Conservation (phyloP, 2,888 invertebrate species). For the Macrostomum cliftonense region DNA sequence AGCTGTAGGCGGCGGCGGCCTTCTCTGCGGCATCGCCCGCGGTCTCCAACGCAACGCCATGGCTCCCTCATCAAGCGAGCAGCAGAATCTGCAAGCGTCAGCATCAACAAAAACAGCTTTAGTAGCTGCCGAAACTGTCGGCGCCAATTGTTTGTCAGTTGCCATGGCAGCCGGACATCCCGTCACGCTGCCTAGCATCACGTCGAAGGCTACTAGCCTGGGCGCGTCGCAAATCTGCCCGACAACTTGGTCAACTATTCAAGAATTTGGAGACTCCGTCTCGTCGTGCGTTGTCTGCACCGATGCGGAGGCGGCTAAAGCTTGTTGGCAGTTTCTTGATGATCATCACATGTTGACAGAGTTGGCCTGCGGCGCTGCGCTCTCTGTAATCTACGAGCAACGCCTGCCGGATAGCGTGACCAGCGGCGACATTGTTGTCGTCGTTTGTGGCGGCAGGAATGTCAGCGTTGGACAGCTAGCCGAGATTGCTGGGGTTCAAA, state of each 20-base stretch:
- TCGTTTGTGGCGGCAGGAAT: no score
- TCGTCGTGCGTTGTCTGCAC: slow-evolving; percentile 6
- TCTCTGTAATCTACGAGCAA: no score
- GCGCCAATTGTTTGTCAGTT: slow-evolving; percentile 38
- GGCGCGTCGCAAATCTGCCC: slow-evolving; percentile 6
- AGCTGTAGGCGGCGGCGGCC: slow-evolving; percentile 41
- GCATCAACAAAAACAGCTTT: no score
- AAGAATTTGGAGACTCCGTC: background rate
- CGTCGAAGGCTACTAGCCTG: slow-evolving; percentile 13
- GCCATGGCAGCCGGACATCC: slow-evolving; percentile 33
- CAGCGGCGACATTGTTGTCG: no score
- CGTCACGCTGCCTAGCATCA: slow-evolving; percentile 34
- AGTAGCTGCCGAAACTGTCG: slow-evolving; percentile 41
- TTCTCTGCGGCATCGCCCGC: slow-evolving; percentile 28
- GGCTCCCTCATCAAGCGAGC: no score
- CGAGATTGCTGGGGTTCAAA: no score
- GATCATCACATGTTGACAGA: background rate
- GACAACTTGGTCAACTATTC: slow-evolving; percentile 3
- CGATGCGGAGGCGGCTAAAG: slow-evolving; percentile 5
- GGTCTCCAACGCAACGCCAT: slow-evolving; percentile 1
- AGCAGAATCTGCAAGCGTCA: no score
- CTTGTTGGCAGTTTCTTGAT: slow-evolving; percentile 5
- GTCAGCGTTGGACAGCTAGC: no score
- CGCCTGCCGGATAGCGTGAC: no score
- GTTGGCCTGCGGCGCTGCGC: background rate